These are phyloP conservation scores for Acanthochromis polyacanthus DNA, from an alignment of 2,113 vertebrate species.

Conservation along the genomic window DNA sequence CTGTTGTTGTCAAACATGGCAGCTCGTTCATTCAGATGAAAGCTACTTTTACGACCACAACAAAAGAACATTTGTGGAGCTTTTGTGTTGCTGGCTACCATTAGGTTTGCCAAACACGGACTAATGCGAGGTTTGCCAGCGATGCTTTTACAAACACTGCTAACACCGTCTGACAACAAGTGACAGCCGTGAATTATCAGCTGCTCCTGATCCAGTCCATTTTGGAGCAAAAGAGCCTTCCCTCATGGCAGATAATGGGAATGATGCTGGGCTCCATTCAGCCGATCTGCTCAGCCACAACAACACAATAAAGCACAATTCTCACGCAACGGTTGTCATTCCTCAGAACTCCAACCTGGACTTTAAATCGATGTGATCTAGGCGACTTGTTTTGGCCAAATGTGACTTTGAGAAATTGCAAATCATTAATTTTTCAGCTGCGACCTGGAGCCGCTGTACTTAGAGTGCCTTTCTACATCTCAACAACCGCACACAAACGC, in stretches of 20 bases:
- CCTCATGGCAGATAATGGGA: constrained; percentile 19
- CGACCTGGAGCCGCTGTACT: constrained; percentile 20
- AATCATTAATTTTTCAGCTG: constrained; percentile 28
- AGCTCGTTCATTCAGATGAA: background rate
- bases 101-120: background rate
- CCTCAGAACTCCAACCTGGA: constrained; percentile 20
- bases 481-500: background rate
- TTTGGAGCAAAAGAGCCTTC: constrained; percentile 4
- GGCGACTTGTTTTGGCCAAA: constrained; percentile 20
- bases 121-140: background rate
- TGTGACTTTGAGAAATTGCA: constrained; percentile 32
- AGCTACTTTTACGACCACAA: background rate
- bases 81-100: background rate
- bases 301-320: background rate
- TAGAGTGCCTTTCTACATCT: constrained; percentile 13
- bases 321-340: background rate
- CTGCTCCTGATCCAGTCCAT: constrained; percentile 19
- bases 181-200: constrained; percentile 13
- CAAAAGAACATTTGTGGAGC: background rate
- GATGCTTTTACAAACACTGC: constrained; percentile 3
- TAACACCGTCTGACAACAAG: background rate
- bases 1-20: background rate
- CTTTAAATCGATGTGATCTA: constrained; percentile 16
- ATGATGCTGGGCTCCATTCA: background rate
- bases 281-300: constrained; percentile 9